phyloP scores from a whole-genome alignment of 2,888 invertebrate genomes.

The Drosophila hamatofila region DNA sequence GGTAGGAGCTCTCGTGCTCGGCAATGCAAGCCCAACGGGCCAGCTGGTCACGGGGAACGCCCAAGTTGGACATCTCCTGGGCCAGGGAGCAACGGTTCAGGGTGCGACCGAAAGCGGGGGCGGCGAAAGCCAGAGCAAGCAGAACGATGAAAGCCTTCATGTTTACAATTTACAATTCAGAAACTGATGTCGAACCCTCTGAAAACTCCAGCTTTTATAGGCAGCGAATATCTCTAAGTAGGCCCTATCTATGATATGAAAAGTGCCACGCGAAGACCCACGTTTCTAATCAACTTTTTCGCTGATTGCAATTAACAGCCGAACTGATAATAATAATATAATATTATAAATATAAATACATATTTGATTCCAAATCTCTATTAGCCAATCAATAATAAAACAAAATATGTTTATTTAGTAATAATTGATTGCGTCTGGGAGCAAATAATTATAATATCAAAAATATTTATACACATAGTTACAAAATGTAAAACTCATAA shows the following conservation, averaged over 20 bases:
- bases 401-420: background rate
- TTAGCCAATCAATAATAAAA: slow-evolving; percentile 3
- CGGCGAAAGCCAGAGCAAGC: slow-evolving; percentile 51
- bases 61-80: slow-evolving; percentile 67
- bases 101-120: slow-evolving; percentile 58
- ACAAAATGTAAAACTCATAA: too few species aligned
- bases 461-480: background rate
- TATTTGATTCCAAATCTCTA: background rate
- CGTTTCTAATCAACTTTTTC: slow-evolving; percentile 9
- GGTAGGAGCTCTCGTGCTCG: slow-evolving; percentile 74
- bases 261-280: background rate
- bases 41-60: slow-evolving; percentile 65
- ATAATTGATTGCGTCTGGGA: background rate
- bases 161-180: slow-evolving; percentile 16
- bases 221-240: background rate
- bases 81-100: slow-evolving; percentile 72
- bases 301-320: background rate
- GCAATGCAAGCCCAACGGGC: slow-evolving; percentile 70
- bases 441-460: background rate
- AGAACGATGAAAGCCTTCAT: slow-evolving; percentile 50
- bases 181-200: slow-evolving; percentile 38
- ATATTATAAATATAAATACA: background rate
- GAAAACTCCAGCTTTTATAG: slow-evolving; percentile 6
- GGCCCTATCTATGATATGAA: slow-evolving; percentile 8
- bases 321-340: slow-evolving; percentile 10